Base-by-base conservation (phyloP, 1,140 invertebrate genomes). In the Samia ricini region DNA sequence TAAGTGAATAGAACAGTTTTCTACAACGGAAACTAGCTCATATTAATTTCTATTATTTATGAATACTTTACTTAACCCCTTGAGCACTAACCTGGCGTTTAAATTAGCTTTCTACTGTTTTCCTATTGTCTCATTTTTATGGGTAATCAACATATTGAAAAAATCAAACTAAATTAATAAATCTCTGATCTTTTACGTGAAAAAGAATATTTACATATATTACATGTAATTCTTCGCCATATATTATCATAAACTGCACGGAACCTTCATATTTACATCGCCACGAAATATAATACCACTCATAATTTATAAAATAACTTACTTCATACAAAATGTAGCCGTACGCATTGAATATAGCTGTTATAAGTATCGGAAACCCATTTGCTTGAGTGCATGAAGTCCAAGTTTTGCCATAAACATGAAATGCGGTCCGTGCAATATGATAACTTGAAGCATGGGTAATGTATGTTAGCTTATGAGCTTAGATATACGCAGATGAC, bases 361-460 rank as follows among this genome's bases (percentile, higher is more conserved):
- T 83, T 85, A 77, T 79, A 86, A 87, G 82, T 89, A 88, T 89
- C 79, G 82, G 77, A 85, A 89, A 89, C 65, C 83, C 83, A 89
- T 89, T 89, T 88, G 73, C 79, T 70, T 89, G 83, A 89, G 85
- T 88, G 81, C 85, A 88, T 79, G 78, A 77, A 86, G 76, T 81
- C 79, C 75, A 89, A 89, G 80, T 89, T 89, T 85, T 78, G 74
- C 80, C 76, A 85, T 89, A 87, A 89, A 87, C 84, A 87, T 86
- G 82, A 87, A 85, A 83, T 81, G 86, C 77, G 80, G 72, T 82
- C 72, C 72, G 65, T 73, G 74, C 74, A 82, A 80, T 83, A 83
- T 89, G 84, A 89, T 87, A 85, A 85, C 82, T 82, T 77, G 76
- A 83, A 77, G 80, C 81, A 64, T 67, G 65, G 72, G 65, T 76